These are phyloP conservation scores for Engraulis encrasicolus DNA, from an alignment of 2,113 vertebrate genomes.

Conservation along the genomic window DNA sequence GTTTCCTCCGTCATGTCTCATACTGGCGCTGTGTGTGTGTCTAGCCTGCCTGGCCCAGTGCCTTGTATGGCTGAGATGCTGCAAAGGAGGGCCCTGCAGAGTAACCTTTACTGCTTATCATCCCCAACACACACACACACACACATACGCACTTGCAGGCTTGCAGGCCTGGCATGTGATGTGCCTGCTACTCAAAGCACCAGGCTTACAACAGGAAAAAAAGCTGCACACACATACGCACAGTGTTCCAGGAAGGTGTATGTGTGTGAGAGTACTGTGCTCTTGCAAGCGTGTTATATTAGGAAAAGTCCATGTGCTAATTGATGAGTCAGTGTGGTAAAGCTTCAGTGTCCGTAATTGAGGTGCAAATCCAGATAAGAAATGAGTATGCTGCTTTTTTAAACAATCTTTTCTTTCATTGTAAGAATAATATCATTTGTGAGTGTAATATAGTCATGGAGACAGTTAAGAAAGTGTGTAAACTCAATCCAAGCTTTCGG, in stretches of 20 bases:
- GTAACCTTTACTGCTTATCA: constrained; percentile 35
- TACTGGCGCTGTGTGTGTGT: not conserved
- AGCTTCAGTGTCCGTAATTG: not conserved
- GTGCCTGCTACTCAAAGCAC: not conserved
- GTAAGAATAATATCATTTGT: not conserved
- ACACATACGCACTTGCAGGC: no score
- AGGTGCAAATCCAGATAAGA: not conserved
- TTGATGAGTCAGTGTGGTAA: not conserved
- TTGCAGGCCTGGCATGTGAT: not conserved
- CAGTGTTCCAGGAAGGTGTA: not conserved
- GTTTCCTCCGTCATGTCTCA: not conserved
- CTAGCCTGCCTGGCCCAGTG: constrained; percentile 37
- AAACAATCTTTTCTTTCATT: not conserved
- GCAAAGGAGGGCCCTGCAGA: constrained; percentile 9
- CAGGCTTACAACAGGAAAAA: not conserved
- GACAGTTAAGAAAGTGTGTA: no score
- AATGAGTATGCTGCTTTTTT: not conserved
- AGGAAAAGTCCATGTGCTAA: not conserved
- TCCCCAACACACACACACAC: not conserved
- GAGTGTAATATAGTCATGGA: no score
- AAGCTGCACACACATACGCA: constrained; percentile 8
- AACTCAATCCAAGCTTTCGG: no score
- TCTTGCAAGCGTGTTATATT: not conserved
- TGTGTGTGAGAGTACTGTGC: not conserved
- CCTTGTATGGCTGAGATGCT: constrained; percentile 48